These are phyloP conservation scores for Albula goreensis DNA, from an alignment of 2,113 vertebrate species.

Conservation along the genomic window DNA sequence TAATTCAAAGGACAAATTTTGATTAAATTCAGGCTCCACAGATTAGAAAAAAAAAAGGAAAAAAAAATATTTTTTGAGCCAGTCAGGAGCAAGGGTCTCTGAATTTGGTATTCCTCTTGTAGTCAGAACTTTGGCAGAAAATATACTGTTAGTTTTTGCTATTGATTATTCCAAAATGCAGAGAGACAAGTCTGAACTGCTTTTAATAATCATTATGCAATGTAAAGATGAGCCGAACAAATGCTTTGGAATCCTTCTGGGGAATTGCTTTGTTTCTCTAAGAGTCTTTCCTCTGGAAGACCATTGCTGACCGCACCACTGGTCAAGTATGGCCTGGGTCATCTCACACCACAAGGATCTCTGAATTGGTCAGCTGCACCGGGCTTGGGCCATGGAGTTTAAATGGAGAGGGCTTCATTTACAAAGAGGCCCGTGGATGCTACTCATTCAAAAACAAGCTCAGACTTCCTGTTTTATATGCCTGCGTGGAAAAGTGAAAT, in stretches of 20 bases:
- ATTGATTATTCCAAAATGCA: background rate
- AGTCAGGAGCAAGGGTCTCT: background rate
- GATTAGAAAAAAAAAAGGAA: background rate
- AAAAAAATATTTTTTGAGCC: background rate
- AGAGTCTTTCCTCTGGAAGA: background rate
- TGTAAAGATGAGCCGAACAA: background rate
- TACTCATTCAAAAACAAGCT: background rate
- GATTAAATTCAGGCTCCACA: background rate
- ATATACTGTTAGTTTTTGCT: background rate
- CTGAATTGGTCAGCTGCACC: background rate
- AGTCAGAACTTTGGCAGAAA: background rate
- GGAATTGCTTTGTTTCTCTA: background rate
- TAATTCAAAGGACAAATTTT: background rate
- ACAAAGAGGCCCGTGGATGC: background rate
- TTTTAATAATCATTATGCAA: background rate
- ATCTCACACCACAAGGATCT: no score
- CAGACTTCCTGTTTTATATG: background rate
- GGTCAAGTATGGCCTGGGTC: background rate
- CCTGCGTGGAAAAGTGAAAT: background rate
- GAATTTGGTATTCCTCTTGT: background rate
- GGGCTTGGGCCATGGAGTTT: background rate
- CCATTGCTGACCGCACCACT: background rate
- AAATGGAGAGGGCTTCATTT: background rate
- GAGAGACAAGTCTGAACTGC: background rate
- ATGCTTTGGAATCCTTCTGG: background rate